These are phyloP conservation scores for Stenurella melanura DNA, from an alignment of 2,888 invertebrate species.

Conservation along the genomic window DNA sequence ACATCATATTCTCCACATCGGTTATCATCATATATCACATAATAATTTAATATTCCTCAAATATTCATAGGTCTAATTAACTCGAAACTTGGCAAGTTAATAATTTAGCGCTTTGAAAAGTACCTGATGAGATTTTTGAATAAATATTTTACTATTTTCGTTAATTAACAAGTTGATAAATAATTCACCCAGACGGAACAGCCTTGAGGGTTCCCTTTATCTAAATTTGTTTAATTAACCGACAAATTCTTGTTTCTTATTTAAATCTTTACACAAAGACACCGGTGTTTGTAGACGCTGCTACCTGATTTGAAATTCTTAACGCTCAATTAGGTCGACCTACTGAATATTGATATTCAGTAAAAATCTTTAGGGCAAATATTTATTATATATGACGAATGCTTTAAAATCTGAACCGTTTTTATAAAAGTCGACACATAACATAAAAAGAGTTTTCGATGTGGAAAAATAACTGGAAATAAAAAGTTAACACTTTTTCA, in stretches of 20 bases:
- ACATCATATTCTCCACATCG: too few species aligned
- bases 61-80: neutral
- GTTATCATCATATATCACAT: neutral
- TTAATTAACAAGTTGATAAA: conserved; percentile 11
- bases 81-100: neutral
- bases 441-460: too few species aligned
- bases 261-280: conserved; percentile 15
- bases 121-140: neutral
- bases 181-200: conserved; percentile 7
- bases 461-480: too few species aligned
- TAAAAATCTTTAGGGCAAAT: neutral
- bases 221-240: conserved; percentile 52
- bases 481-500: too few species aligned
- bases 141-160: conserved; percentile 5
- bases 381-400: neutral
- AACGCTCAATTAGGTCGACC: neutral
- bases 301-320: conserved; percentile 1
- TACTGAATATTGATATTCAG: neutral
- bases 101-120: neutral
- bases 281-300: neutral
- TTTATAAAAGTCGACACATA: too few species aligned
- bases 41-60: neutral
- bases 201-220: conserved; percentile 47
- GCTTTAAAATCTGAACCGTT: too few species aligned
- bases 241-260: conserved; percentile 48